A percentile compares a stretch with the other conserved stretches of the same genome.
Conservation (phyloP, 2,888 invertebrate genomes). For the Perdita meconis region DNA sequence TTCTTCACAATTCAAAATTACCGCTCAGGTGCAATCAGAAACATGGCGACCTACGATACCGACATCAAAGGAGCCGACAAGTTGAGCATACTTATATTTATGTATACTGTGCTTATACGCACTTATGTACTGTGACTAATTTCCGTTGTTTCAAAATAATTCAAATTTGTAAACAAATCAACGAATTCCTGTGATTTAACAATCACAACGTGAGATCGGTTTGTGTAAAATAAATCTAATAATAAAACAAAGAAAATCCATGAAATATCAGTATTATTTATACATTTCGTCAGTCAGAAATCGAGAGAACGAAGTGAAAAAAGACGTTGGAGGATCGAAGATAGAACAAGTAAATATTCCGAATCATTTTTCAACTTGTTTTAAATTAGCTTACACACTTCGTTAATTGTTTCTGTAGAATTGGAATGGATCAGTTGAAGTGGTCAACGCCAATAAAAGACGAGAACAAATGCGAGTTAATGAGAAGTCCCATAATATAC, state of each 20-base stretch:
- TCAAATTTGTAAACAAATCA: slow-evolving; percentile 46
- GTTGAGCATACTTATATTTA: too few relatives aligned
- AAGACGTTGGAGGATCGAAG: slow-evolving; percentile 27
- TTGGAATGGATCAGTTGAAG: slow-evolving; percentile 67
- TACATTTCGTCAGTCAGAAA: neutral
- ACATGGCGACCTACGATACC: too few relatives aligned
- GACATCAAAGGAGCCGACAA: too few relatives aligned
- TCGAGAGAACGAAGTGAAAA: neutral
- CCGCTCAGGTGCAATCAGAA: too few relatives aligned
- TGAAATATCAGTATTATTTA: neutral
- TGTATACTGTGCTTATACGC: neutral
- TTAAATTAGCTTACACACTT: too few relatives aligned
- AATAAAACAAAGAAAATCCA: neutral
- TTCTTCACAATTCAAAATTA: too few relatives aligned
- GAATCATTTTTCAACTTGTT: neutral
- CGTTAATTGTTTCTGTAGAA: slow-evolving; percentile 1
- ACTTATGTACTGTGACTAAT: slow-evolving; percentile 34
- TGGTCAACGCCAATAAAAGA: slow-evolving; percentile 73
- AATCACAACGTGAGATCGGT: neutral
- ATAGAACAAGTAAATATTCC: neutral
- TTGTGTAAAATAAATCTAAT: neutral
- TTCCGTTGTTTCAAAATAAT: slow-evolving; percentile 51
- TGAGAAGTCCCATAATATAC: slow-evolving; percentile 61
- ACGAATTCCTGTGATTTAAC: slow-evolving; percentile 8
- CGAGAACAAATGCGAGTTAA: slow-evolving; percentile 46